Percentiles rank a stretch among this genome's conserved stretches.
phyloP scores from a whole-genome alignment of 2,888 invertebrate genomes.

The Octonoba sinensis region DNA sequence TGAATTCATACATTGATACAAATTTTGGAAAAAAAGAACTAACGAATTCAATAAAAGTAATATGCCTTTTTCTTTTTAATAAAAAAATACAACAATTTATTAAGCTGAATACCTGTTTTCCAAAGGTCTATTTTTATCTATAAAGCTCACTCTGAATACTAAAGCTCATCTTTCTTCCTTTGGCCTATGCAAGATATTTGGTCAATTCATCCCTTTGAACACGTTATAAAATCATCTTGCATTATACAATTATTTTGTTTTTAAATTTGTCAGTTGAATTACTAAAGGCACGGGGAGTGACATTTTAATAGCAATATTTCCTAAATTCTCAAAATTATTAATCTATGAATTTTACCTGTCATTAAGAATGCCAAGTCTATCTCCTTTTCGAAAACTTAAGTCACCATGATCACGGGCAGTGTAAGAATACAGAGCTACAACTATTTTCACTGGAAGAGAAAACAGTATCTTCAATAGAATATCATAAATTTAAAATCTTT shows the following conservation, averaged over 20 bases:
- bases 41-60: too few species aligned
- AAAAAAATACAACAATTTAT: constrained; percentile 6
- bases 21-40: too few species aligned
- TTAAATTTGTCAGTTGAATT: not conserved
- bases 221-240: too few species aligned
- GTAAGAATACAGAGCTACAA: constrained; percentile 95
- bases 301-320: not conserved
- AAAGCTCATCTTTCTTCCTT: too few species aligned
- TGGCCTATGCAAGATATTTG: too few species aligned
- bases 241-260: not conserved
- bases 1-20: too few species aligned
- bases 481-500: too few species aligned
- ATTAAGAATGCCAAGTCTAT: constrained; percentile 94
- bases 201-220: too few species aligned
- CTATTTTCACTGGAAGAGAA: constrained; percentile 72
- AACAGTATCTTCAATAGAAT: not conserved
- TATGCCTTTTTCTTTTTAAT: not conserved
- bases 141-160: too few species aligned
- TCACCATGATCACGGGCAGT: constrained; percentile 95
- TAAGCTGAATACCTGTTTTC: too few species aligned
- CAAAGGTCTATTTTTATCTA: too few species aligned
- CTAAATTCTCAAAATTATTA: too few species aligned
- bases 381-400: constrained; percentile 87
- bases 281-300: not conserved
- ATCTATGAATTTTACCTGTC: constrained; percentile 73